Conservation (phyloP, 2,888 invertebrate genomes). For the Meta bourneti region DNA sequence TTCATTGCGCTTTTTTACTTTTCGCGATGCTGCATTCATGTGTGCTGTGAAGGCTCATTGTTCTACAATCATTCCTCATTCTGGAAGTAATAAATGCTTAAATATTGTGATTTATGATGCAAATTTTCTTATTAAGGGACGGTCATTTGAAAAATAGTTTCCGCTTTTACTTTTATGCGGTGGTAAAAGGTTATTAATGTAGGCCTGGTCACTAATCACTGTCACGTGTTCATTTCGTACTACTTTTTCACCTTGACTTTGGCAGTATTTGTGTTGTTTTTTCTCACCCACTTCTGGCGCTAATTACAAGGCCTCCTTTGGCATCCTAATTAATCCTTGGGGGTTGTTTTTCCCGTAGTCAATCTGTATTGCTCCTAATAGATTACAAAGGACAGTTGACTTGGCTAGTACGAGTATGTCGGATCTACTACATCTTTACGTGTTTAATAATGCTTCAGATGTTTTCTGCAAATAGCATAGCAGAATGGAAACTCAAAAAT, state of each 20-base stretch:
- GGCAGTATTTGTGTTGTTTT: background rate
- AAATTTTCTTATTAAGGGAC: conserved; percentile 15
- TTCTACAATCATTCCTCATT: background rate
- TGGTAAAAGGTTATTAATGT: background rate
- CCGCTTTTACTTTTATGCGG: background rate
- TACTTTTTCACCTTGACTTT: background rate
- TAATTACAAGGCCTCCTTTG: background rate
- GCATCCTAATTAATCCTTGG: background rate
- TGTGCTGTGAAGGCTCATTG: background rate
- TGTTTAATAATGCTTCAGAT: background rate
- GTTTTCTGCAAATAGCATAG: too few relatives aligned
- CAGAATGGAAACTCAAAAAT: too few relatives aligned
- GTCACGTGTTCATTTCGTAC: background rate
- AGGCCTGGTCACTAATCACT: background rate
- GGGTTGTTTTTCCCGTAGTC: background rate
- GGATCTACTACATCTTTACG: background rate
- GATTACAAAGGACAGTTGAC: background rate
- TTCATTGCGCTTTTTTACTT: too few relatives aligned
- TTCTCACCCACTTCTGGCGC: background rate
- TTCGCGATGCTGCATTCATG: too few relatives aligned
- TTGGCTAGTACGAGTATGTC: background rate
- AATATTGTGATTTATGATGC: conserved; percentile 3
- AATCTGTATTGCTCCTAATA: background rate
- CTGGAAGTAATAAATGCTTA: background rate
- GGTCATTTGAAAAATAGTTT: conserved; percentile 8